Conservation (phyloP, 2,888 invertebrate genomes). For the Coelopa pilipes region DNA sequence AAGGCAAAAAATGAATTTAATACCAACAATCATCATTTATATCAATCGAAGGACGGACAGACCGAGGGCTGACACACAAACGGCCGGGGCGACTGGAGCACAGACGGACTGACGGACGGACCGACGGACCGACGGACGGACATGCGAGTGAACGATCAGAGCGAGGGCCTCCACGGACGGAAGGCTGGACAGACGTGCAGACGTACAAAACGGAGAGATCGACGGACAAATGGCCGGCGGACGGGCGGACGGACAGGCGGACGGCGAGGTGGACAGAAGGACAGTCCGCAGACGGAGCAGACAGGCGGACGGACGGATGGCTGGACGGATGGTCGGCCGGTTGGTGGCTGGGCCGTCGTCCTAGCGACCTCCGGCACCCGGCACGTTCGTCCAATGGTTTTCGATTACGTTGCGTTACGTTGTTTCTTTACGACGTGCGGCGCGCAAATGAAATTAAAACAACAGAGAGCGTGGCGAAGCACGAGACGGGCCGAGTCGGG, state of each 20-base stretch:
- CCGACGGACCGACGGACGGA: constrained; percentile 17
- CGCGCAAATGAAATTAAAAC: constrained; percentile 33
- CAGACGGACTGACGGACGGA: background rate
- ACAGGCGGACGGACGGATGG: constrained; percentile 18
- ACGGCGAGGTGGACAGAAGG: background rate
- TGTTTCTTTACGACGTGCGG: constrained; percentile 41
- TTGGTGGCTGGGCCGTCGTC: background rate
- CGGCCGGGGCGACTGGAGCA: constrained; percentile 4
- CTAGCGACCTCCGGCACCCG: constrained; percentile 37
- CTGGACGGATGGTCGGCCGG: background rate
- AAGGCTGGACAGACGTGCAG: constrained; percentile 47
- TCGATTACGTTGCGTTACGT: constrained; percentile 40
- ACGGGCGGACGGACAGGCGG: background rate
- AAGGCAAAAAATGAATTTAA: constrained; percentile 40
- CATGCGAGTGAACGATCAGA: constrained; percentile 1
- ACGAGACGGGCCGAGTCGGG: background rate
- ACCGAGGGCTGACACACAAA: background rate
- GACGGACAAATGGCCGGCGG: no score
- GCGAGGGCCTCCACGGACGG: background rate
- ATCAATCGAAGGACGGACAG: constrained; percentile 50
- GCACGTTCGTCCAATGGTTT: constrained; percentile 41
- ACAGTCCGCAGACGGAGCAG: background rate
- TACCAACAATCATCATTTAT: constrained; percentile 59
- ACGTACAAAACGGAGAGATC: no score
- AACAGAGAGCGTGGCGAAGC: background rate